Evolutionary conservation across 1,140 invertebrate genomes (phyloP), one percentile per base, ranked within the genome.

Genomic region (Brachionus calyciflorus): DNA sequence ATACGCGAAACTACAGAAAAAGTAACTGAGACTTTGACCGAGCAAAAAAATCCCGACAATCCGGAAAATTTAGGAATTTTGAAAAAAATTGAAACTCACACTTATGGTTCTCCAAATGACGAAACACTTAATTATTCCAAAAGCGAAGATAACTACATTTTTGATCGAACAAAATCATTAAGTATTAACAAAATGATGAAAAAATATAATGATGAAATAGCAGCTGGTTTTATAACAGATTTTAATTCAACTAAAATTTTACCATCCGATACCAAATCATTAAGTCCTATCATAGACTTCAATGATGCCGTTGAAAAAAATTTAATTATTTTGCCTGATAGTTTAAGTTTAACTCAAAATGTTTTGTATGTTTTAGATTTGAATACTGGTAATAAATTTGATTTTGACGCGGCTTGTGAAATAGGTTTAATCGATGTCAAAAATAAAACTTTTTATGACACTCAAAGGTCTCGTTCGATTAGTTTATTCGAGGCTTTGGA

Each of bases 401-500:
- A 73, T 37, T 73, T 73, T 37, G 69, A 73, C 17, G 51, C 69
- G 5, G 69, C 69, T 1, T 73, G 69, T 41, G 37, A 49, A 51
- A 73, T 51, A 10, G 69, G 69, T 17, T 28, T 73, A 30, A 73
- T 73, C 10, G 46, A 73, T 26, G 69, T 55, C 5, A 49, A 55
- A 51, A 30, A 49, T 4, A 73, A 30, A 21, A 37, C 17, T n/a
- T 73, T 51, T 51, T 73, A 30, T 33, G 46, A 73, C 28, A 51
- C 51, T 30, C 24, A 41, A 19, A 4, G 14, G 28, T 51, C 10
- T n/a, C 37, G 33, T 17, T 40, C 46, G 4, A 51, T 73, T 10
- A 73, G 30, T 73, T 24, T 73, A 5, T 73, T 73, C n/a, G 69
- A 73, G 12, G 69, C 69, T 28, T 26, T 73, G 69, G 46, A 21